These are phyloP conservation scores for Meteorus sp. DNA, from an alignment of 1,140 invertebrate species.

Conservation along the genomic window DNA sequence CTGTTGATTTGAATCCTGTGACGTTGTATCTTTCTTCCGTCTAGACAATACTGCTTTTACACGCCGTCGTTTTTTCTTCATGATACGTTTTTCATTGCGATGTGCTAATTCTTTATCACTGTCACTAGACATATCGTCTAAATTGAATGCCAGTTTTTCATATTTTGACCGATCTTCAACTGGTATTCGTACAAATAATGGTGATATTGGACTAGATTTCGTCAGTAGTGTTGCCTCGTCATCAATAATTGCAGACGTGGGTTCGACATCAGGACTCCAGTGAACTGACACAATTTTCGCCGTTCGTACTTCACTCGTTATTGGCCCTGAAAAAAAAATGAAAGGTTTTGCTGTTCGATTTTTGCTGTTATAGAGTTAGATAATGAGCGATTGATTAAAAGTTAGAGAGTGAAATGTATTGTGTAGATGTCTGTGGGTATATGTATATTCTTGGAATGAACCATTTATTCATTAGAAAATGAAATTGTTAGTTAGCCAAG, in stretches of 20 bases:
- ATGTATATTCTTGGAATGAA: background rate
- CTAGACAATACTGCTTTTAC: conserved; percentile 45
- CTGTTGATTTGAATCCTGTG: conserved; percentile 28
- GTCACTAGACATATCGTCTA: conserved; percentile 66
- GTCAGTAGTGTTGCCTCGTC: conserved; percentile 45
- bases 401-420: background rate
- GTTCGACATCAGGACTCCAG: conserved; percentile 42
- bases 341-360: background rate
- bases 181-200: conserved; percentile 66
- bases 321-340: conserved; percentile 44
- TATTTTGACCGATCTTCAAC: conserved; percentile 78
- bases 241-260: conserved; percentile 32
- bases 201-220: conserved; percentile 51
- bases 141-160: conserved; percentile 69
- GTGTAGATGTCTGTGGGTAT: background rate
- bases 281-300: conserved; percentile 34
- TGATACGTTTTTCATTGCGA: conserved; percentile 38
- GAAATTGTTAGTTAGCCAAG: conserved; percentile 2
- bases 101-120: conserved; percentile 56
- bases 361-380: background rate
- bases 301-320: conserved; percentile 22
- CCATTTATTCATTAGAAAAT: background rate
- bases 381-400: background rate
- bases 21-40: conserved; percentile 32
- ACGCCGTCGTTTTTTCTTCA: conserved; percentile 48